Percentiles rank a stretch among this genome's conserved stretches.
Conservation (phyloP, 2,888 invertebrate genomes). For the Pilophorus perplexus region DNA sequence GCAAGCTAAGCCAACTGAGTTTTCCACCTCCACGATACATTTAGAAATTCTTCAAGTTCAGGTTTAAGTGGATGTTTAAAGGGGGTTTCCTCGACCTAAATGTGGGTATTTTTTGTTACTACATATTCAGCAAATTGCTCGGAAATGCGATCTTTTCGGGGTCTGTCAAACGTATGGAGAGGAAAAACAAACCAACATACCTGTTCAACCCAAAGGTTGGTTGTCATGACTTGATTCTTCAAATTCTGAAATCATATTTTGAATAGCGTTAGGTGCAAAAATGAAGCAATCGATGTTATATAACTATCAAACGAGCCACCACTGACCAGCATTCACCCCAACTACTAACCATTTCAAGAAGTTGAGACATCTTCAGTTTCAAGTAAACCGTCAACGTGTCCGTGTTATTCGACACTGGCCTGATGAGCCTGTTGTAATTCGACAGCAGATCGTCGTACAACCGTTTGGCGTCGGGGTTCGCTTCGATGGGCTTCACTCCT, state of each 20-base stretch:
- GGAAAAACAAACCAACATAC: slow-evolving; percentile 58
- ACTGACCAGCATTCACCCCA: too few relatives aligned
- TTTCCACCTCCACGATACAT: too few relatives aligned
- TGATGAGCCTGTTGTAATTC: slow-evolving; percentile 90
- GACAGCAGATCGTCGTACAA: slow-evolving; percentile 93
- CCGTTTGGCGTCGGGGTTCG: slow-evolving; percentile 90
- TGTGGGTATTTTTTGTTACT: too few relatives aligned
- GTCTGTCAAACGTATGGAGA: too few relatives aligned
- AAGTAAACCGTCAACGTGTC: slow-evolving; percentile 89
- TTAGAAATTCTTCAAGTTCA: too few relatives aligned
- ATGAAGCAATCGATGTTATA: too few relatives aligned
- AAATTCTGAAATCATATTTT: slow-evolving; percentile 59
- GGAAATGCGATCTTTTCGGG: neutral
- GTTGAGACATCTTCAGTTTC: slow-evolving; percentile 83
- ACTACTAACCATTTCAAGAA: slow-evolving; percentile 74
- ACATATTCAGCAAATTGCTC: too few relatives aligned
- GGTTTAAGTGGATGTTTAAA: too few relatives aligned
- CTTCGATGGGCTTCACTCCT: slow-evolving; percentile 61
- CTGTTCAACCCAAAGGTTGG: slow-evolving; percentile 91
- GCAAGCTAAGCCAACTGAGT: too few relatives aligned
- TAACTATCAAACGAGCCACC: too few relatives aligned
- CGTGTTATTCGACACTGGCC: slow-evolving; percentile 89
- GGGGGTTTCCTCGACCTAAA: neutral
- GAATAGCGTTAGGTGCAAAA: too few relatives aligned
- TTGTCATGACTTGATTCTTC: slow-evolving; percentile 92